Conservation (phyloP, 2,888 invertebrate genomes). For the Pollenia griseotomentosa region DNA sequence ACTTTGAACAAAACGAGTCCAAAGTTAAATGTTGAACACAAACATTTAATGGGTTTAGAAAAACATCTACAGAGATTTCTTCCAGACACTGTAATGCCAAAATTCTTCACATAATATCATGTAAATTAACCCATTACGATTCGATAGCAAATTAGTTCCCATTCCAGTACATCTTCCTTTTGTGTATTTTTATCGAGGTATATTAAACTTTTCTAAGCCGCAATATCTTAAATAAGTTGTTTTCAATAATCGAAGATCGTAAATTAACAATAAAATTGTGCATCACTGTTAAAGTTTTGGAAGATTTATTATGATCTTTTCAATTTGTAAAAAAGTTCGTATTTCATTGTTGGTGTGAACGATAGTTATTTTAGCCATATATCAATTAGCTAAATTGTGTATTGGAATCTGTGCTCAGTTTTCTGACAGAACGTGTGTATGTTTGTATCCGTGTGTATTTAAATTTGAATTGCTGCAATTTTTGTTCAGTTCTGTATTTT, state of each 20-base stretch:
- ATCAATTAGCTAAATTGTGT: conserved; percentile 25
- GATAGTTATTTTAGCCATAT: conserved; percentile 13
- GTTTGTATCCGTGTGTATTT: not conserved
- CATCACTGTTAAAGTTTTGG: not conserved
- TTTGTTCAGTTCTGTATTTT: conserved; percentile 60
- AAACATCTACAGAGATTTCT: not conserved
- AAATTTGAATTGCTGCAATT: conserved; percentile 56
- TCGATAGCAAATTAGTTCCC: too few species aligned
- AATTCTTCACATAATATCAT: conserved; percentile 12
- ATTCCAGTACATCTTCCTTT: too few species aligned
- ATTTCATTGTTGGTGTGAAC: not conserved
- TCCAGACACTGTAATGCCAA: conserved; percentile 47
- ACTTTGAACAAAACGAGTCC: not conserved
- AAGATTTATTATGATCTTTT: conserved; percentile 43
- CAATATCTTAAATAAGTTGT: conserved; percentile 9
- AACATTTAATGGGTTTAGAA: conserved; percentile 28
- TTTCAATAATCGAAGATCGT: not conserved
- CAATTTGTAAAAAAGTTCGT: not conserved
- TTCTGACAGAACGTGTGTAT: not conserved
- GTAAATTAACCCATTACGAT: too few species aligned
- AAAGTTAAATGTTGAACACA: conserved; percentile 1
- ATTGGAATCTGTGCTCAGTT: not conserved
- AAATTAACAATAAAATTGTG: conserved; percentile 11
- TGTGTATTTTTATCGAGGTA: too few species aligned
- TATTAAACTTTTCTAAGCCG: not conserved